These are phyloP conservation scores for Aepyceros melampus DNA, from an alignment of 2,113 vertebrate genomes.

Conservation along the genomic window DNA sequence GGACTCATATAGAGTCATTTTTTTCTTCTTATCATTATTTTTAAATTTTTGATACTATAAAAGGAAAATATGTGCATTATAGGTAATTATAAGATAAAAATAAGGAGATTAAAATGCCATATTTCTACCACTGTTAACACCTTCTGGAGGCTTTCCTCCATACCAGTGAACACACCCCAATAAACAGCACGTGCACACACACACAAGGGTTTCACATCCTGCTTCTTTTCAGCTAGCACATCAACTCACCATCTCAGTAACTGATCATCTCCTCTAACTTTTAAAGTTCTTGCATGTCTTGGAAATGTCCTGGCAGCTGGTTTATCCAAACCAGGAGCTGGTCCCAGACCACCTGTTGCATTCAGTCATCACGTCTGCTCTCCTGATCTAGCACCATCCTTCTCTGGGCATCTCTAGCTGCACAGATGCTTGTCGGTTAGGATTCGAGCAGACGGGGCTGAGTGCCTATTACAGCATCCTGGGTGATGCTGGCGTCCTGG, in stretches of 20 bases:
- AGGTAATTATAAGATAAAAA: not conserved
- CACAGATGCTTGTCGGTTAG: fast-evolving
- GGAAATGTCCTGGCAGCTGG: not conserved
- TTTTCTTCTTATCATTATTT: not conserved
- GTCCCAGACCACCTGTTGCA: not conserved
- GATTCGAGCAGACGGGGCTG: not conserved
- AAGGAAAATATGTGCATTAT: not conserved
- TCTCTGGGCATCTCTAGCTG: too few species aligned
- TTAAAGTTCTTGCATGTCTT: not conserved
- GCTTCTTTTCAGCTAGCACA: not conserved
- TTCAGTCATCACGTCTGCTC: not conserved
- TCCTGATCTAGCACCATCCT: not conserved
- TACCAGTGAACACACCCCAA: not conserved
- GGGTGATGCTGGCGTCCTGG: not conserved
- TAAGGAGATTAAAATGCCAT: not conserved
- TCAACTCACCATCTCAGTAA: not conserved
- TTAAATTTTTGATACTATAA: not conserved
- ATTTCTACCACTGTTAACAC: not conserved
- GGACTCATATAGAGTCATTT: not conserved
- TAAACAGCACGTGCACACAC: not conserved
- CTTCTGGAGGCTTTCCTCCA: not conserved
- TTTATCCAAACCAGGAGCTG: not conserved
- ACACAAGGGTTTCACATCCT: not conserved
- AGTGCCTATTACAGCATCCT: not conserved
- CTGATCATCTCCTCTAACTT: not conserved